Base-by-base conservation (phyloP, 2,888 invertebrate genomes). In the Nemapogon koenigi region DNA sequence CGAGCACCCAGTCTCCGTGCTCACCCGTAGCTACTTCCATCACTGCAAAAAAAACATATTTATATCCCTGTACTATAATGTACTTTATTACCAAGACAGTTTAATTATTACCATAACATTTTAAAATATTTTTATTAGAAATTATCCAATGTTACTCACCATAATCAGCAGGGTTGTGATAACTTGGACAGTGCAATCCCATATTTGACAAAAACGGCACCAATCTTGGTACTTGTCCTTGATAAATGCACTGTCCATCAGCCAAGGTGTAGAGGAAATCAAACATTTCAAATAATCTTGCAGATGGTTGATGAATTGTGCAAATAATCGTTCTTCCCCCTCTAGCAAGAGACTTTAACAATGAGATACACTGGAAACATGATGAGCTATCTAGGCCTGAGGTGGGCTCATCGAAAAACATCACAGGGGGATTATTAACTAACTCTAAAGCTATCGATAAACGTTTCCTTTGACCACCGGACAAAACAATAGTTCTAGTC, bases 101-200 rank as follows among this genome's bases (percentile, higher is more conserved):
- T n/a, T n/a, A n/a, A n/a, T n/a, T n/a, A n/a, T n/a, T n/a, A n/a
- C n/a, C n/a, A n/a, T n/a, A n/a, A n/a, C n/a, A n/a, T n/a, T n/a
- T n/a, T n/a, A n/a, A n/a, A n/a, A n/a, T n/a, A n/a, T n/a, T n/a
- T n/a, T n/a, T n/a, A n/a, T n/a, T n/a, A n/a, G n/a, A n/a, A n/a
- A n/a, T n/a, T n/a, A n/a, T n/a, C n/a, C n/a, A n/a, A n/a, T n/a
- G n/a, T n/a, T 39, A 46, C 81, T 81, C 63, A 92, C 92, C 89
- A 64, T 94, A 97, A 83, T 97, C 97, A 38, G 97, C 96, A 35
- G 97, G 97, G 70, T 97, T 97, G 79, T 97, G 96, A 59, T 96
- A 97, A 52, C 93, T 88, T 0, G 97, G 97, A 68, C 97, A 97
- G 44, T 91, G 86, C 36, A 95, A 83, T 11, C 90, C 89, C 83